Evolutionary conservation across 2,113 vertebrate species (phyloP).

Genomic region (Archilochus colubris): DNA sequence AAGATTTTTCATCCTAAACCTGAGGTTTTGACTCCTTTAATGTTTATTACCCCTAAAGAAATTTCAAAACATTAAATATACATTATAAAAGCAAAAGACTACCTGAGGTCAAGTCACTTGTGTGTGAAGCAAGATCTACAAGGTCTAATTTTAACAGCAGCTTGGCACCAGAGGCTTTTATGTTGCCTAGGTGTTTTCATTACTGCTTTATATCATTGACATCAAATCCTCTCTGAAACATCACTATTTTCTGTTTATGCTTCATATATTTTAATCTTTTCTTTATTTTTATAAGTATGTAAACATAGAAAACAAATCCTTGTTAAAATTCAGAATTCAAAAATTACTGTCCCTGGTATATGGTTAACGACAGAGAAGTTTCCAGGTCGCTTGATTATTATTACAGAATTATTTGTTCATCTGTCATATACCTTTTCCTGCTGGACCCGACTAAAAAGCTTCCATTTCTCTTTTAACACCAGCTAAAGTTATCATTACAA

Average conservation of each 20-base stretch:
- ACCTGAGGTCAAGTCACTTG: conserved; percentile 34
- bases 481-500: neutral
- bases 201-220: conserved; percentile 22
- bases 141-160: conserved; percentile 62
- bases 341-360: neutral
- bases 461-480: neutral
- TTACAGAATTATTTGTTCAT: conserved; percentile 9
- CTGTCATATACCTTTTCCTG: neutral
- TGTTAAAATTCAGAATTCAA: neutral
- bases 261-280: conserved; percentile 43
- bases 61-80: conserved; percentile 40
- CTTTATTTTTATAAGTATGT: conserved; percentile 35
- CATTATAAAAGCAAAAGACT: neutral
- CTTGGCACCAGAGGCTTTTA: conserved; percentile 20
- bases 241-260: conserved; percentile 6
- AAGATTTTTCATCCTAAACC: neutral
- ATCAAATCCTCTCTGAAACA: conserved; percentile 1
- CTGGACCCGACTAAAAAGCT: neutral
- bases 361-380: neutral
- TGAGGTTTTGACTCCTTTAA: neutral
- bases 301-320: conserved; percentile 39
- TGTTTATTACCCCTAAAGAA: conserved; percentile 35
- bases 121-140: conserved; percentile 23
- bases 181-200: conserved; percentile 30
- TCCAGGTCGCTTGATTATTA: neutral